Percentiles rank a stretch among this genome's conserved stretches.
Evolutionary conservation across 2,797 vertebrate species (phyloP).

Genomic region (Sebastes kiyomatsui): DNA sequence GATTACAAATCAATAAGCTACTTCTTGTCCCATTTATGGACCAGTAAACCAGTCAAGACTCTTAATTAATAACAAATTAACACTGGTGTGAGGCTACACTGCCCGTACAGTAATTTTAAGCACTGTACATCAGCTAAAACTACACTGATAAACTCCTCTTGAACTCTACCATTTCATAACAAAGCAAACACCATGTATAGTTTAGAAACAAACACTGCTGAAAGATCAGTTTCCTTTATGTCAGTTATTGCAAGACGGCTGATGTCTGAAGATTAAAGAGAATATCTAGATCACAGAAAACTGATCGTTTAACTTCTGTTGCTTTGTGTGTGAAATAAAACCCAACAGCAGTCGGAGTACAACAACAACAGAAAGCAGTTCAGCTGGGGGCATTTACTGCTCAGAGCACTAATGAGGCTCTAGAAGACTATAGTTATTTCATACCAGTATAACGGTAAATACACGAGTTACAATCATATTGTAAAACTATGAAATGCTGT

Average conservation of each 20-base stretch:
- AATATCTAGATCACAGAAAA: slow-evolving; percentile 19
- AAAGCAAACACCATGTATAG: background rate
- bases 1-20: too few relatives aligned
- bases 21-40: too few relatives aligned
- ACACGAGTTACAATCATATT: background rate
- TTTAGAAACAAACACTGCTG: background rate
- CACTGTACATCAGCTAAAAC: background rate
- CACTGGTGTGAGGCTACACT: background rate
- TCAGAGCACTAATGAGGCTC: background rate
- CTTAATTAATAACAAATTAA: too few relatives aligned
- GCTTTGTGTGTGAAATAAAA: background rate
- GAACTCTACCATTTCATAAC: background rate
- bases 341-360: background rate
- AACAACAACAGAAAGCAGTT: background rate
- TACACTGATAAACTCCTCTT: background rate
- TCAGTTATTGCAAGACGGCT: background rate
- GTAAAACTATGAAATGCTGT: background rate
- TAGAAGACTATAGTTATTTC: background rate
- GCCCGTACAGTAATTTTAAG: background rate
- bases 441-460: background rate
- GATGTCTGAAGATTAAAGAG: slow-evolving; percentile 10
- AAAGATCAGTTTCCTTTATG: background rate
- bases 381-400: background rate
- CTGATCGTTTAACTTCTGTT: background rate
- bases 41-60: background rate